Evolutionary conservation across 2,797 vertebrate species (phyloP).

Genomic region (Telmatherina bonti): DNA sequence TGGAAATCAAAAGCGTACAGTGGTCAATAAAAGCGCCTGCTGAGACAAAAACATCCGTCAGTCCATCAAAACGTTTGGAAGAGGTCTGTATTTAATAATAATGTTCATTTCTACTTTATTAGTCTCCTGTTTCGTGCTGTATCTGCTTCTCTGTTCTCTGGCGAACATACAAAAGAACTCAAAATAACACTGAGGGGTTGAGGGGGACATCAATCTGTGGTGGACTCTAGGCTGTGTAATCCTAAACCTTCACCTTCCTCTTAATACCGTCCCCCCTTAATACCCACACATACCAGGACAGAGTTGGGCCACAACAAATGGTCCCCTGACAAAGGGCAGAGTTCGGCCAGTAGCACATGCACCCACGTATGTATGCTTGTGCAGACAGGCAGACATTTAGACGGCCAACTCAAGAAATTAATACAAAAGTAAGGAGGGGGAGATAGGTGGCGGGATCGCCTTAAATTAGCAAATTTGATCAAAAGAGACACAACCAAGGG

Average conservation of each 20-base stretch:
- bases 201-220: slow-evolving; percentile 84
- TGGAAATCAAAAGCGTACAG: slow-evolving; percentile 4
- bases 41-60: slow-evolving; percentile 60
- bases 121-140: slow-evolving; percentile 36
- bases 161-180: slow-evolving; percentile 84
- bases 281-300: slow-evolving; percentile 83
- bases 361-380: not conserved
- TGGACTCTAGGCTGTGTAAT: slow-evolving; percentile 78
- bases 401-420: slow-evolving; percentile 31
- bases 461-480: slow-evolving; percentile 70
- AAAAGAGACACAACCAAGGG: slow-evolving; percentile 66
- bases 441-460: slow-evolving; percentile 56
- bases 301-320: slow-evolving; percentile 85
- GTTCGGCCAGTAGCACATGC: slow-evolving; percentile 73
- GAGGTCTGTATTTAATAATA: slow-evolving; percentile 10
- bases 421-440: slow-evolving; percentile 21
- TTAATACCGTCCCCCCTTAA: slow-evolving; percentile 80
- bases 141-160: slow-evolving; percentile 70
- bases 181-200: slow-evolving; percentile 81
- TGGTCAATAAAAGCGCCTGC: slow-evolving; percentile 50
- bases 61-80: slow-evolving; percentile 54
- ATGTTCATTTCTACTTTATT: too few relatives aligned
- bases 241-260: slow-evolving; percentile 84
- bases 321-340: slow-evolving; percentile 85
- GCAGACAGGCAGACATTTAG: slow-evolving; percentile 14